phyloP scores from a whole-genome alignment of 2,888 invertebrate species.

The Tenthredo livida region DNA sequence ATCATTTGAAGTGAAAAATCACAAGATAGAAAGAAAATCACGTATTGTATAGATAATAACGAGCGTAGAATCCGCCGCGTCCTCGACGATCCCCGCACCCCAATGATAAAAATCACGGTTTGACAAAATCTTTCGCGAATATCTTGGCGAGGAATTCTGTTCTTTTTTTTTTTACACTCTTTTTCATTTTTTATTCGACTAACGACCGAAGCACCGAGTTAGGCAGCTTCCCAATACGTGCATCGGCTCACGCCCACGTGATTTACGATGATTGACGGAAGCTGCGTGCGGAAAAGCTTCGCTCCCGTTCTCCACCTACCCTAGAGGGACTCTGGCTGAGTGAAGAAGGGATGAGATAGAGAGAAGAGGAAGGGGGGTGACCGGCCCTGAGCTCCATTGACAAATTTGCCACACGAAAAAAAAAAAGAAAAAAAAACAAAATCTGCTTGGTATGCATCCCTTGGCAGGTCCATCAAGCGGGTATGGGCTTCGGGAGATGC shows the following conservation, averaged over 20 bases:
- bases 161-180: neutral
- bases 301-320: neutral
- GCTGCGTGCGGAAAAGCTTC: constrained; percentile 59
- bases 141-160: neutral
- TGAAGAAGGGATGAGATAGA: neutral
- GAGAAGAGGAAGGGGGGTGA: constrained; percentile 57
- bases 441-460: constrained; percentile 70
- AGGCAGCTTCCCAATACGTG: constrained; percentile 23
- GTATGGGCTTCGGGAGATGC: constrained; percentile 47
- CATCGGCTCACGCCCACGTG: constrained; percentile 58
- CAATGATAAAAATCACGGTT: neutral
- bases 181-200: neutral
- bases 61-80: neutral
- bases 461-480: constrained; percentile 62
- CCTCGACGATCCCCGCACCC: neutral
- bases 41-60: neutral
- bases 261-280: constrained; percentile 65
- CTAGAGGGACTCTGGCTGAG: neutral
- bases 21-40: neutral
- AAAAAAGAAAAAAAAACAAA: constrained; percentile 64
- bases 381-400: constrained; percentile 65
- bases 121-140: constrained; percentile 5
- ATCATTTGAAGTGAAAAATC: neutral
- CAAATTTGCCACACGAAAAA: constrained; percentile 68
- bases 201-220: constrained; percentile 20